A percentile compares a stretch with the other conserved stretches of the same genome.
phyloP scores from a whole-genome alignment of 2,113 vertebrate genomes.

The Ptychochromis oligacanthus region DNA sequence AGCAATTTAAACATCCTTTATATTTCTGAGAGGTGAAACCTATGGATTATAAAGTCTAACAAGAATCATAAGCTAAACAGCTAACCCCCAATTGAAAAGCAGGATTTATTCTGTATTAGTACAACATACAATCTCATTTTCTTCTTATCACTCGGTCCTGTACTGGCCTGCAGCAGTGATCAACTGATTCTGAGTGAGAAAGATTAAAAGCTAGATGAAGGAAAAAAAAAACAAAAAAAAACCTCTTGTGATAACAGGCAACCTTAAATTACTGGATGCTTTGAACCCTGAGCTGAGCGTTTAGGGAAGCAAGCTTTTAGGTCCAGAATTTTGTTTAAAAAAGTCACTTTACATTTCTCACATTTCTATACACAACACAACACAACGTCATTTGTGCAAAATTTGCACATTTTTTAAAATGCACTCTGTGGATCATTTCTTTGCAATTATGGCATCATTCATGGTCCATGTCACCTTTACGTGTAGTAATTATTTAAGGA shows the following conservation, averaged over 20 bases:
- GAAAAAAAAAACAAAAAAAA: background rate
- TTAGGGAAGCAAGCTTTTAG: background rate
- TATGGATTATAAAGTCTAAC: background rate
- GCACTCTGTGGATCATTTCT: too few relatives aligned
- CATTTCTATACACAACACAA: background rate
- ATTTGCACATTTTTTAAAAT: background rate
- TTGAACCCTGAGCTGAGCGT: constrained; percentile 24
- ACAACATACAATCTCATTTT: constrained; percentile 42
- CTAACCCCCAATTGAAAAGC: background rate
- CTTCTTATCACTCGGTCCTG: constrained; percentile 35
- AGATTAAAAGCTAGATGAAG: constrained; percentile 12
- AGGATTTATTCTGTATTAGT: background rate
- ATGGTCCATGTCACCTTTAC: too few relatives aligned
- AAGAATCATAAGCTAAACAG: constrained; percentile 10
- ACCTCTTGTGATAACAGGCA: constrained; percentile 15
- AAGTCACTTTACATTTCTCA: background rate
- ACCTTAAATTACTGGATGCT: constrained; percentile 24
- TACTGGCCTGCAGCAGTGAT: constrained; percentile 22
- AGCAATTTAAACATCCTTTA: background rate
- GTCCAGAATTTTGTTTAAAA: background rate
- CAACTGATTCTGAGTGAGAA: constrained; percentile 15
- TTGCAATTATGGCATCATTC: too few relatives aligned
- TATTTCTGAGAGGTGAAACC: constrained; percentile 6
- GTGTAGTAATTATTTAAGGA: too few relatives aligned
- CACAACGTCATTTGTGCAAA: background rate